Conservation (phyloP, 2,797 vertebrate species). For the Arrhamphus sclerolepis region DNA sequence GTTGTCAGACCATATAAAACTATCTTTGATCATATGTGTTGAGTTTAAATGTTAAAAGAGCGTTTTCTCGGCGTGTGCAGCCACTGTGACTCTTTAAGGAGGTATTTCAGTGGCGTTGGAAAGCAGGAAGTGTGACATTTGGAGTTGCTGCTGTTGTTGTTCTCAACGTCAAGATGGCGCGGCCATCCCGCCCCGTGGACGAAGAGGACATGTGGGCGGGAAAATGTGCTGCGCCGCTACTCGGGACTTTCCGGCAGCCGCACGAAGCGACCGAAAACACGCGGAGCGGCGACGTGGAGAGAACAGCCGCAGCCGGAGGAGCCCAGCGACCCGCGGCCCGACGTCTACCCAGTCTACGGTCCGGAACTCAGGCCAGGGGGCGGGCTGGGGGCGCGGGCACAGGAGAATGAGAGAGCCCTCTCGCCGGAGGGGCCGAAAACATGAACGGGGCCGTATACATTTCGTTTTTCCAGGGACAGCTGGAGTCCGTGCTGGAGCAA, state of each 20-base stretch:
- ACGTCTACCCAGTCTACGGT: conserved; percentile 30
- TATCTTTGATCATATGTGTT: no score
- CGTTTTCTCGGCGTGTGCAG: no score
- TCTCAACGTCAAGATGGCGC: conserved; percentile 73
- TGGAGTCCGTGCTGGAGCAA: conserved; percentile 84
- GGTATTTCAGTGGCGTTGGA: no score
- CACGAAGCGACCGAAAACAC: conserved; percentile 50
- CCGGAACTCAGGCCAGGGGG: conserved; percentile 30
- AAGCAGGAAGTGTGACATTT: conserved; percentile 14
- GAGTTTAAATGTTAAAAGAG: no score
- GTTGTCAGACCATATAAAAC: no score
- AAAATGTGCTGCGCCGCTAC: conserved; percentile 60
- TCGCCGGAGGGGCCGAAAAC: conserved; percentile 54
- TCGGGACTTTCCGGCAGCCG: conserved; percentile 56
- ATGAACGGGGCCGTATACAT: conserved; percentile 85
- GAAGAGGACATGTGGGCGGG: conserved; percentile 54
- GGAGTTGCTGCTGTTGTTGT: conserved; percentile 19
- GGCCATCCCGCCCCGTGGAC: conserved; percentile 17
- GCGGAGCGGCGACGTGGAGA: conserved; percentile 29
- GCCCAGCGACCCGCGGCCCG: conserved; percentile 34
- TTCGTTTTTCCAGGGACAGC: conserved; percentile 86
- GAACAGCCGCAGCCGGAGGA: conserved; percentile 11
- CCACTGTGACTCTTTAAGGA: no score
- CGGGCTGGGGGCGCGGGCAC: conserved; percentile 30
- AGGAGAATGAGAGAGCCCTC: conserved; percentile 74